A percentile compares a stretch with the other conserved stretches of the same genome.
Evolutionary conservation across 2,888 invertebrate species (phyloP).

Genomic region (Galeruca laticollis): DNA sequence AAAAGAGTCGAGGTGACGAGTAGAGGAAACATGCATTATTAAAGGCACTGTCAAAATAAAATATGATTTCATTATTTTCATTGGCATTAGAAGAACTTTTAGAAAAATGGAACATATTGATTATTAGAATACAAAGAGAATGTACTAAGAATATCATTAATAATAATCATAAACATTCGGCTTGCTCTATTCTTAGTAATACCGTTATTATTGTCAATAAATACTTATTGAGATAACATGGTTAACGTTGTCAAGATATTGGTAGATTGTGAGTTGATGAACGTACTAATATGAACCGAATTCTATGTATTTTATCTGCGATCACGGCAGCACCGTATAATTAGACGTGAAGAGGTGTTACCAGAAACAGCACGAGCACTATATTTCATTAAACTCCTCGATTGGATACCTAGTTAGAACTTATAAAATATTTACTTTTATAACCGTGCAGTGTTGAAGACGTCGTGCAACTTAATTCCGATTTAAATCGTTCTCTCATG

Average conservation of each 20-base stretch:
- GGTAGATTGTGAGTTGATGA: slow-evolving; percentile 41
- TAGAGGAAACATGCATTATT: too few species aligned
- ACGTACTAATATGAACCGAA: slow-evolving; percentile 44
- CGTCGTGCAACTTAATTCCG: slow-evolving; percentile 14
- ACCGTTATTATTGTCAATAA: slow-evolving; percentile 38
- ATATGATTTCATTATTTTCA: too few species aligned
- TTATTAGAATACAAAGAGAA: too few species aligned
- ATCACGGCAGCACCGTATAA: slow-evolving; percentile 45
- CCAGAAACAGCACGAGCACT: slow-evolving; percentile 43
- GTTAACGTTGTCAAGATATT: slow-evolving; percentile 35
- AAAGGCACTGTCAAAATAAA: too few species aligned
- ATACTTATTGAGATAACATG: slow-evolving; percentile 38
- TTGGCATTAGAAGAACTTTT: too few species aligned
- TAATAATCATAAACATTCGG: not conserved
- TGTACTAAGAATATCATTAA: too few species aligned
- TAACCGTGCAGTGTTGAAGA: slow-evolving; percentile 23
- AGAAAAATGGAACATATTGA: too few species aligned
- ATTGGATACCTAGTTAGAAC: slow-evolving; percentile 24
- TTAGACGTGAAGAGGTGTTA: slow-evolving; percentile 44
- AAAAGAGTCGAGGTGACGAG: too few species aligned
- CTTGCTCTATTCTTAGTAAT: not conserved
- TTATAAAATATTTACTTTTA: slow-evolving; percentile 35
- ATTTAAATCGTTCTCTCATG: slow-evolving; percentile 18
- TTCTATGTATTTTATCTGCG: slow-evolving; percentile 44
- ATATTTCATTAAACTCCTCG: slow-evolving; percentile 39